Evolutionary conservation across 2,797 vertebrate genomes (phyloP).

Genomic region (Melanotaenia parkinsoni): DNA sequence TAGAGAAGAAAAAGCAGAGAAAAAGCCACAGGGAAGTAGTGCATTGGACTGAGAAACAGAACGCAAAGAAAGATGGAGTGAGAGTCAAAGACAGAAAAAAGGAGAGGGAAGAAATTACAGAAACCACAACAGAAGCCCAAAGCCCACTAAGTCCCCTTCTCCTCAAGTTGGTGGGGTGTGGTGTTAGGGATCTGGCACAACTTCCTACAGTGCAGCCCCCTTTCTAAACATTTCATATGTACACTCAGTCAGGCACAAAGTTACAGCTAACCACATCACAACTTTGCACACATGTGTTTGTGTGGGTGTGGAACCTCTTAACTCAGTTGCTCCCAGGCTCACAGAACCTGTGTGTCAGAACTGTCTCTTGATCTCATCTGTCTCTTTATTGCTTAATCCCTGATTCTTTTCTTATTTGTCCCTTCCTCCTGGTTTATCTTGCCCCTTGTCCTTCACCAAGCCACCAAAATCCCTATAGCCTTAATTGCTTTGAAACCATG

Average conservation of each 20-base stretch:
- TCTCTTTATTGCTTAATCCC: conserved; percentile 76
- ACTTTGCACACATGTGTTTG: conserved; percentile 38
- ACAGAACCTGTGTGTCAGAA: conserved; percentile 66
- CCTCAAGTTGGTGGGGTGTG: conserved; percentile 70
- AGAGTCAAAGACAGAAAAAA: conserved; percentile 46
- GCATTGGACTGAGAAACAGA: conserved; percentile 61
- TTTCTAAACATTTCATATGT: conserved; percentile 74
- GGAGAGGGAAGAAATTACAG: conserved; percentile 63
- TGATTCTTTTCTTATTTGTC: conserved; percentile 38
- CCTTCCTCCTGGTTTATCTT: conserved; percentile 20
- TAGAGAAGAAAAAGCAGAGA: conserved; percentile 45
- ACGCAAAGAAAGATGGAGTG: conserved; percentile 59
- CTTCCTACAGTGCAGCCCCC: conserved; percentile 68
- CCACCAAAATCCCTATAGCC: conserved; percentile 31
- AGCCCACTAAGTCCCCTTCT: conserved; percentile 69
- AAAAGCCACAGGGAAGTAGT: conserved; percentile 59
- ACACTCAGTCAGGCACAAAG: conserved; percentile 68
- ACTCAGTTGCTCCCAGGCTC: conserved; percentile 70
- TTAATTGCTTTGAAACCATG: conserved; percentile 26
- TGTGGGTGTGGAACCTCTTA: conserved; percentile 46
- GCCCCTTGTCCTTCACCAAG: conserved; percentile 47
- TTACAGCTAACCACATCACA: conserved; percentile 75
- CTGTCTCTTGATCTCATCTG: conserved; percentile 75
- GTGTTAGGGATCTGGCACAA: conserved; percentile 72
- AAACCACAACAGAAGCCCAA: conserved; percentile 77